phyloP scores from a whole-genome alignment of 2,888 invertebrate species.

The Bombylius major region DNA sequence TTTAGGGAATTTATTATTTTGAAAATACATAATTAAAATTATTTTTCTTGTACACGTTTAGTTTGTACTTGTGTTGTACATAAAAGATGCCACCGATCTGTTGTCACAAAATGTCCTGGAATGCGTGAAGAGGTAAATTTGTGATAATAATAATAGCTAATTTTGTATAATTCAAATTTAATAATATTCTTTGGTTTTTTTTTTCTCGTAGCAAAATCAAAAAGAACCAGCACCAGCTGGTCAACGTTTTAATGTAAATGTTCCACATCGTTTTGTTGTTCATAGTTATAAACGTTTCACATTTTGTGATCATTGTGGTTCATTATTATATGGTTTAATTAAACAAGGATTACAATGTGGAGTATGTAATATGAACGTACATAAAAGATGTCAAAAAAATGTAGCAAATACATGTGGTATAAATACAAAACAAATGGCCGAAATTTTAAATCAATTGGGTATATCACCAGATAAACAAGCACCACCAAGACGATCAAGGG shows the following conservation, averaged over 20 bases:
- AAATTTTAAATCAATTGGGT: conserved; percentile 82
- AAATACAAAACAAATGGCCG: conserved; percentile 92
- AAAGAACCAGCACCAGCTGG: conserved; percentile 49
- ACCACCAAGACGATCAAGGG: conserved; percentile 50
- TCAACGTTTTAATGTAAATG: conserved; percentile 92
- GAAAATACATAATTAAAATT: conserved; percentile 11
- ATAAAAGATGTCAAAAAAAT: conserved; percentile 97
- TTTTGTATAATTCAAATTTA: neutral
- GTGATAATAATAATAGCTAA: neutral
- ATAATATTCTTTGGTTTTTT: conserved; percentile 10
- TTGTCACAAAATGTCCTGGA: conserved; percentile 97
- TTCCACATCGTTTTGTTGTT: conserved; percentile 91
- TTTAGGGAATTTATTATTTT: too few species aligned
- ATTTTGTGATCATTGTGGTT: conserved; percentile 99
- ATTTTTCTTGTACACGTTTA: conserved; percentile 32
- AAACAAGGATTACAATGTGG: conserved; percentile 95
- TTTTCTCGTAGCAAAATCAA: conserved; percentile 36
- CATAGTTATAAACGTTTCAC: conserved; percentile 97
- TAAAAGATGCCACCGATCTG: conserved; percentile 93
- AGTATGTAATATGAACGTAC: conserved; percentile 94
- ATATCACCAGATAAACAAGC: conserved; percentile 78
- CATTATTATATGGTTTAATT: conserved; percentile 89
- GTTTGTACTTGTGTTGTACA: conserved; percentile 99
- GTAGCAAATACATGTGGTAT: conserved; percentile 99
- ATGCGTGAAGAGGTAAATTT: conserved; percentile 69